Evolutionary conservation across 2,888 invertebrate genomes (phyloP).

Genomic region (Tachina grossa): DNA sequence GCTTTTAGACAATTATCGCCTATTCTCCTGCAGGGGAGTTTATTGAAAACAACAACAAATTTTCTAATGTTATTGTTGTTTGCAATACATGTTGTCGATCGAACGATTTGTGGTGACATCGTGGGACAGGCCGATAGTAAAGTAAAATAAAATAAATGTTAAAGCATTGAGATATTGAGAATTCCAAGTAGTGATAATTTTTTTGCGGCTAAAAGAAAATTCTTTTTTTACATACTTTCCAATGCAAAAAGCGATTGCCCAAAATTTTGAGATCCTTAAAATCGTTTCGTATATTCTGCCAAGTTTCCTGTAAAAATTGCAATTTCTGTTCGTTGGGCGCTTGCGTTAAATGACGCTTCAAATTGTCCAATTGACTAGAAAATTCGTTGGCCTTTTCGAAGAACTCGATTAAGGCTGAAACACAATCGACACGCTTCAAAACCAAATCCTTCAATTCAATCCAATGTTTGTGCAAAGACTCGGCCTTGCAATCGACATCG

Average conservation of each 20-base stretch:
- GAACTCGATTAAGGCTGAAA: conserved; percentile 88
- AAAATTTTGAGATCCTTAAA: conserved; percentile 87
- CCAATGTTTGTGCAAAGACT: conserved; percentile 86
- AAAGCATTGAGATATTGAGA: conserved; percentile 42
- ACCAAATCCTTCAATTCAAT: conserved; percentile 85
- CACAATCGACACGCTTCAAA: conserved; percentile 86
- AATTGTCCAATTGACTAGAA: conserved; percentile 86
- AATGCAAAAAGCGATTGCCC: conserved; percentile 86
- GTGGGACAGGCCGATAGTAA: no score
- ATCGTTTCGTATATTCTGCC: conserved; percentile 86
- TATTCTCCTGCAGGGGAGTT: no score
- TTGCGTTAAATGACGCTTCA: conserved; percentile 85
- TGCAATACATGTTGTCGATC: no score
- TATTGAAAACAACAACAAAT: no score
- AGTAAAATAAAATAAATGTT: background rate
- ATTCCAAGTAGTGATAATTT: conserved; percentile 58
- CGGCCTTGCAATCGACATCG: conserved; percentile 86
- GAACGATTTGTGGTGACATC: no score
- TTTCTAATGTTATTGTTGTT: no score
- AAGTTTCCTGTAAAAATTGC: conserved; percentile 82
- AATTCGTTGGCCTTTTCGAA: conserved; percentile 88
- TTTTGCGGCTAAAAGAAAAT: background rate
- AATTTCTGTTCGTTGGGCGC: conserved; percentile 85
- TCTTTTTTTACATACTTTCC: conserved; percentile 81
- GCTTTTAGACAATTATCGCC: no score